Percentiles rank a stretch among this genome's conserved stretches.
phyloP scores from a whole-genome alignment of 2,797 vertebrate genomes.

The Thripadectes ignobilis region DNA sequence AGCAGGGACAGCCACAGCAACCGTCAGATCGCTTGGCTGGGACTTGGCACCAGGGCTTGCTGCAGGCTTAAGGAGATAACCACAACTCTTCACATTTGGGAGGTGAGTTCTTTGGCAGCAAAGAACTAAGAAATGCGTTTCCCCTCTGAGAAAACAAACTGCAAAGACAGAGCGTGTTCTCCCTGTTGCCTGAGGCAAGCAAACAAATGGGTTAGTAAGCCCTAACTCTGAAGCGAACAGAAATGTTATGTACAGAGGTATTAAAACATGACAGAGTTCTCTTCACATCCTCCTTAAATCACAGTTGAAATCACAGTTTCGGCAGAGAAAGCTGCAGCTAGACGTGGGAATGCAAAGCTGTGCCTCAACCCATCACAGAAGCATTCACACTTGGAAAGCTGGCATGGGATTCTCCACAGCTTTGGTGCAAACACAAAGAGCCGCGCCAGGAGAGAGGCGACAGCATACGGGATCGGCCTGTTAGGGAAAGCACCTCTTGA shows the following conservation, averaged over 20 bases:
- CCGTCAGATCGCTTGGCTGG: background rate
- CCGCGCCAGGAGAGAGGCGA: background rate
- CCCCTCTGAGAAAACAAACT: background rate
- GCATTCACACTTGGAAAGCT: background rate
- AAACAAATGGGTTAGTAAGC: background rate
- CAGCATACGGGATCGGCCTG: background rate
- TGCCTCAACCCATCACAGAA: background rate
- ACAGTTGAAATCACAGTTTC: slow-evolving; percentile 71
- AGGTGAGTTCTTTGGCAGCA: slow-evolving; percentile 26
- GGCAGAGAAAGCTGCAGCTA: slow-evolving; percentile 44
- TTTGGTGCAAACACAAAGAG: background rate
- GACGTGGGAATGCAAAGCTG: slow-evolving; percentile 8
- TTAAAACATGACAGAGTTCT: slow-evolving; percentile 28
- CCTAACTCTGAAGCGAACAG: slow-evolving; percentile 14
- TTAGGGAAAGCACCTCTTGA: background rate
- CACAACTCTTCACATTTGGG: slow-evolving; percentile 36
- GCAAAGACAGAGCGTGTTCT: background rate
- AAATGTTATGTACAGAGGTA: slow-evolving; percentile 62
- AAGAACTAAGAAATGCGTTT: background rate
- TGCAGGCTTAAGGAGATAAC: slow-evolving; percentile 18
- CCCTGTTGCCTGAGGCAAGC: background rate
- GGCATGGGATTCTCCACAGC: background rate
- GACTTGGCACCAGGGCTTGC: slow-evolving; percentile 1
- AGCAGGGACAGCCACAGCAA: background rate
- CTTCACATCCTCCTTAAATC: slow-evolving; percentile 61